phyloP scores from a whole-genome alignment of 2,888 invertebrate species.

The Gari tellinella region DNA sequence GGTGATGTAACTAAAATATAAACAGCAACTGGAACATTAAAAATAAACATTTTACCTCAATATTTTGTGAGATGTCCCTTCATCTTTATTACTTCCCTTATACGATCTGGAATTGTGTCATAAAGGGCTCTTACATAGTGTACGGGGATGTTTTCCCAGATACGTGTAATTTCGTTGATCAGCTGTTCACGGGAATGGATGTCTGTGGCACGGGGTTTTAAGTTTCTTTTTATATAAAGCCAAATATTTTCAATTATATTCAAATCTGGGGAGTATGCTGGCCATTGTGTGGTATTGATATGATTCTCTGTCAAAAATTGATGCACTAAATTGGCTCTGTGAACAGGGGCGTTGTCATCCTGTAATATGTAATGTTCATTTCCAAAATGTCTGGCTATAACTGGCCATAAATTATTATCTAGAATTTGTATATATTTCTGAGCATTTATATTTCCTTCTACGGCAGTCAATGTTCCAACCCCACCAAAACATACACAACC shows the following conservation, averaged over 20 bases:
- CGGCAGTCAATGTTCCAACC: too few species aligned
- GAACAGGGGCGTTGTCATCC: constrained; percentile 5
- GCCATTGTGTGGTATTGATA: constrained; percentile 1
- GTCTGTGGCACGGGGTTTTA: not conserved
- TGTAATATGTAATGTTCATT: not conserved
- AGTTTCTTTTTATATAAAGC: too few species aligned
- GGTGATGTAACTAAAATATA: not conserved
- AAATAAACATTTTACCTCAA: not conserved
- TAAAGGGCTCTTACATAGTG: too few species aligned
- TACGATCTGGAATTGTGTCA: too few species aligned
- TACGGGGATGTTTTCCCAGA: too few species aligned
- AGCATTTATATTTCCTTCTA: too few species aligned
- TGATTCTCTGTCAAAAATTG: not conserved
- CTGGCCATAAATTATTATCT: too few species aligned
- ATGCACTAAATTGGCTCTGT: not conserved
- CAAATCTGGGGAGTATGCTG: not conserved
- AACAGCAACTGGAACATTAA: not conserved
- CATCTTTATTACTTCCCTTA: not conserved
- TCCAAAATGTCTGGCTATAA: not conserved
- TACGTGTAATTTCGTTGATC: not conserved
- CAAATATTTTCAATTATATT: not conserved
- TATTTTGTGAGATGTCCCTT: not conserved
- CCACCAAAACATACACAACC: too few species aligned
- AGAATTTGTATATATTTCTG: too few species aligned
- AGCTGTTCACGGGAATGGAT: not conserved